These are phyloP conservation scores for Cettia cetti DNA, from an alignment of 2,113 vertebrate species.

Conservation along the genomic window DNA sequence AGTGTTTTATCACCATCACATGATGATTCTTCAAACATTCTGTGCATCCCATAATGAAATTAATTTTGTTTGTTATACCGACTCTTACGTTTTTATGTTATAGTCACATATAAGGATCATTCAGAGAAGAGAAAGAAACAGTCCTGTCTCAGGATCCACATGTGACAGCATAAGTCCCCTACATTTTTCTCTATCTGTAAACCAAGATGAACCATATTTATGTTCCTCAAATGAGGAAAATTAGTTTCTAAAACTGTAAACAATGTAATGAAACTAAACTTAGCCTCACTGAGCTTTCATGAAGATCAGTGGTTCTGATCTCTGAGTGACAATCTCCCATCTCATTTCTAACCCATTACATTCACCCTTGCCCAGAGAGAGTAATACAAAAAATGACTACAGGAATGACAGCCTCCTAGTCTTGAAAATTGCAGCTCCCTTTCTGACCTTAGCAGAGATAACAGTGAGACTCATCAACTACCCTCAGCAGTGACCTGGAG, in stretches of 20 bases:
- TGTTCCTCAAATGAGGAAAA: not conserved
- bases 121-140: not conserved
- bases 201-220: not conserved
- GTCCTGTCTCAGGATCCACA: not conserved
- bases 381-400: not conserved
- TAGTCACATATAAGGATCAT: not conserved
- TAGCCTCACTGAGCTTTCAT: not conserved
- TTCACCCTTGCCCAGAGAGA: not conserved
- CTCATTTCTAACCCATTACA: not conserved
- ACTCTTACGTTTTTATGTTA: not conserved
- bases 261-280: not conserved
- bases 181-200: not conserved
- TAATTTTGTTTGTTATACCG: rapidly evolving
- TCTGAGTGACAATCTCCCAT: not conserved
- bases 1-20: not conserved
- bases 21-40: not conserved
- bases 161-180: not conserved
- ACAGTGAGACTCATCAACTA: not conserved
- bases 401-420: not conserved
- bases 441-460: not conserved
- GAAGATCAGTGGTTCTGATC: not conserved
- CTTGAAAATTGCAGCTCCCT: not conserved
- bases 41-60: not conserved
- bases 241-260: not conserved
- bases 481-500: not conserved